Base-by-base conservation (phyloP, 2,797 vertebrate species). In the Bufotes viridis region DNA sequence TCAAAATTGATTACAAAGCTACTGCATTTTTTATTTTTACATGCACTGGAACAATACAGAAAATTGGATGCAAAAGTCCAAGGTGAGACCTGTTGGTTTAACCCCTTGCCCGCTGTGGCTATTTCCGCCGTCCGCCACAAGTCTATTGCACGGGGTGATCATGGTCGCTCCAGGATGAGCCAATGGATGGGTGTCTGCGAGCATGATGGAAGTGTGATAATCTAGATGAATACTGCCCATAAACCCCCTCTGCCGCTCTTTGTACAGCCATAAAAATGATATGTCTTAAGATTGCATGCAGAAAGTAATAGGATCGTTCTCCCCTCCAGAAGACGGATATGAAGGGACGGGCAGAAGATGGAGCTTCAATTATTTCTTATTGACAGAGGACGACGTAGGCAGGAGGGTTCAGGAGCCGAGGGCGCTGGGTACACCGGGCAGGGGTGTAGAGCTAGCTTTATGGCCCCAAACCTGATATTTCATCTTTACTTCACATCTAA, bases 241-340 rank as follows among this genome's bases (percentile, higher is more conserved):
- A 86, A 89, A 86, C 82, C 24, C 65, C 60, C 87, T 65, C 29
- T 65, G 60, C 26, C 42, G 69, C 83, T 34, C 57, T 86, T 65
- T 34, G 49, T 12, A 81, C 78, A 78, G 78, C 87, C 24, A 81
- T 89, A 89, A 86, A 89, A 85, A 82, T 89, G 83, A 89, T 85
- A 42, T 89, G 87, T 89, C 51, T 76, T 85, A 65, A 82, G 87
- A 24, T 53, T 65, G 9, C 42, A 51, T 22, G 79, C 82, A 29
- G 84, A 69, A 81, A 82, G 84, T 89, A 89, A 89, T 89, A 89
- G 87, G 83, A 57, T 78, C 18, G 14, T 75, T 63, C 60, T 76
- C 79, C 65, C 69, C 78, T 67, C 49, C 20, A 75, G 67, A 67
- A 75, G 65, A 89, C 76, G 78, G 85, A 80, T 85, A 74, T 70